A percentile compares a stretch with the other conserved stretches of the same genome.
phyloP scores from a whole-genome alignment of 2,888 invertebrate genomes.

The Odontothrips loti region DNA sequence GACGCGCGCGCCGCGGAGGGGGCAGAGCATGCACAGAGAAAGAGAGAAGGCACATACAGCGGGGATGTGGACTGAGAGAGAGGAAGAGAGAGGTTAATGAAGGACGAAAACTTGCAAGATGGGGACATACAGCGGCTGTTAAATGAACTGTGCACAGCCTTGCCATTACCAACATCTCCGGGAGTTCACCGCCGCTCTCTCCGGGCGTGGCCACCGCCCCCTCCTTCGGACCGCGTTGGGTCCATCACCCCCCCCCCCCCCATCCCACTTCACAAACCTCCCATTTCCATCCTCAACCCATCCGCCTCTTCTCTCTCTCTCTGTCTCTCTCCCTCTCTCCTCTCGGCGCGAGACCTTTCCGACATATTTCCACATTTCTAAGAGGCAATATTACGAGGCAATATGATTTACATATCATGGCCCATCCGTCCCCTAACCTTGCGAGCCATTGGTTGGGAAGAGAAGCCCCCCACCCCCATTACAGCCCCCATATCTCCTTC shows the following conservation, averaged over 20 bases:
- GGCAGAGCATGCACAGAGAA: not conserved
- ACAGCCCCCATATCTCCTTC: no score
- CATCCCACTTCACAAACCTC: not conserved
- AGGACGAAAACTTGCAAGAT: slow-evolving; percentile 26
- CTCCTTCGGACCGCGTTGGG: no score
- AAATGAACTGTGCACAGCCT: slow-evolving; percentile 22
- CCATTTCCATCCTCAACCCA: not conserved
- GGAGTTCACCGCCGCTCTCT: slow-evolving; percentile 1
- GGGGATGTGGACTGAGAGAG: no score
- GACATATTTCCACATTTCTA: slow-evolving; percentile 17
- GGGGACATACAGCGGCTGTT: slow-evolving; percentile 23
- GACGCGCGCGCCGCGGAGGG: not conserved
- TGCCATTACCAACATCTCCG: slow-evolving; percentile 24
- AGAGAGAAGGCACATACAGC: not conserved
- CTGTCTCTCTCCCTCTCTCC: not conserved
- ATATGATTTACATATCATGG: slow-evolving; percentile 16
- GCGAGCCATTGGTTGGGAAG: not conserved
- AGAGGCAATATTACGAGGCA: slow-evolving; percentile 26
- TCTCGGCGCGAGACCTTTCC: not conserved
- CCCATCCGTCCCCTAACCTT: not conserved
- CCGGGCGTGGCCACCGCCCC: not conserved
- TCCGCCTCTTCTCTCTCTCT: not conserved
- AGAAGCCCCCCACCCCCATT: not conserved
- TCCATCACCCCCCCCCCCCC: no score
- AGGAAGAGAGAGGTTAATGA: not conserved